Evolutionary conservation across 2,888 invertebrate species (phyloP), one percentile per base, ranked within the genome.

Genomic region (Scotopteryx bipunctaria): DNA sequence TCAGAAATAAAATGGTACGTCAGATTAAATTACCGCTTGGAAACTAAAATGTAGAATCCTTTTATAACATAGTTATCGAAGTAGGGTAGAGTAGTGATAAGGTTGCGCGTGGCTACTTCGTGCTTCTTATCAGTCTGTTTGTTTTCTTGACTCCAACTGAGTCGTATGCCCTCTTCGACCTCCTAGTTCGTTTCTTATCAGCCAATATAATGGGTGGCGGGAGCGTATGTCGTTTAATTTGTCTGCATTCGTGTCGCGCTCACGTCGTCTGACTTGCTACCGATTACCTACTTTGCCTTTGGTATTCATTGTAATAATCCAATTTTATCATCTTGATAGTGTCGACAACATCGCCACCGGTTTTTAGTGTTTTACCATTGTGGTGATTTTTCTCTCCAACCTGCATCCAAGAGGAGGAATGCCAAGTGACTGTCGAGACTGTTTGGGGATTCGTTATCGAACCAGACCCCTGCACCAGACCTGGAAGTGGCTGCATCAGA

Each of bases 401-500:
- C 83, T 87, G 88, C 80, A 86, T 83, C 82, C 89, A 90, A 88
- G 88, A 91, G 74, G 84, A 91, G 91, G 91, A 89, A 91, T 91
- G 91, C 91, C 79, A 93, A 94, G 92, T 91, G 93, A 93, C 91
- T 94, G 93, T 85, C 93, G 94, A 84, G 95, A 95, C 86, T 95
- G 95, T 93, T 92, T 96, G 93, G 96, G 95, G 92, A 95, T 96
- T 91, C 95, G 96, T 91, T 94, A 93, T 93, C 95, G 96, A 92
- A 94, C 95, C 88, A 95, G 94, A 91, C 93, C 94, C 91, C 94
- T 96, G 90, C 96, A 97, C 91, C 96, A 96, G 91, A 97, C 97
- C 81, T 97, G 96, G 95, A 97, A 97, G 96, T 97, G 97, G 97
- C 91, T 97, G 84, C 97, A 97, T 85, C 96, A 96, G 86, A 97